Base-by-base conservation (phyloP, 64 coral and sea anemone genomes). In the Astreopora myriophthalma region DNA sequence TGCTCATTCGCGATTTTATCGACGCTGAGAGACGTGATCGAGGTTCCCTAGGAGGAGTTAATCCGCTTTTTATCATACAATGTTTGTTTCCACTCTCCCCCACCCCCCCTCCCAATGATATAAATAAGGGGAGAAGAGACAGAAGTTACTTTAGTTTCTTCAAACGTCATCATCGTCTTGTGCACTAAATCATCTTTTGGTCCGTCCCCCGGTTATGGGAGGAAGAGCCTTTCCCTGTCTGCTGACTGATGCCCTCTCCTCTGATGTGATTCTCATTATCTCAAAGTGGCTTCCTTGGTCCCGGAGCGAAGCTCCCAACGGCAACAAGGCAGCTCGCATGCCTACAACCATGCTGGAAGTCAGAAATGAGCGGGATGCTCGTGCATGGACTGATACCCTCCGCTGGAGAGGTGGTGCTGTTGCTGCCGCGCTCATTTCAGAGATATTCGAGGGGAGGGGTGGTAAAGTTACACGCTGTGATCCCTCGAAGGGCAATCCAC, bases 261-360 rank as follows among this genome's bases (percentile, higher is more conserved):
- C 79, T 0, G 79, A n/a, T 23, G 32, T 83, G 55, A 83, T 65
- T 8, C 79, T 64, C 7, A 83, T 63, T n/a, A 83, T 83, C 23
- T 83, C 57, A 64, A 64, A 20, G 57, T 57, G 11, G 79, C 79
- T 64, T 1, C 52, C 55, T 63, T 83, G 52, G n/a, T 22, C 39
- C 31, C 39, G 32, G 22, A 83, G 79, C 19, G 79, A 38, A 3
- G 79, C 79, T 25, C 79, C 79, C 9, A 83, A 23, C 8, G 79
- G 79, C 31, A 83, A n/a, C 27, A 83, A n/a, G 3, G 79, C 79
- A 34, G 79, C 79, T 61, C 14, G 20, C 52, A 64, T 83, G 52
- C 31, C 65, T 7, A 83, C 32, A 39, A 57, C 79, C 79, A 83
- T 83, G 22, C 32, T 65, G 22, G 79, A 83, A 20, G 20, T 38